Base-by-base conservation (phyloP, 2,888 invertebrate species). In the Aphrophora alni region DNA sequence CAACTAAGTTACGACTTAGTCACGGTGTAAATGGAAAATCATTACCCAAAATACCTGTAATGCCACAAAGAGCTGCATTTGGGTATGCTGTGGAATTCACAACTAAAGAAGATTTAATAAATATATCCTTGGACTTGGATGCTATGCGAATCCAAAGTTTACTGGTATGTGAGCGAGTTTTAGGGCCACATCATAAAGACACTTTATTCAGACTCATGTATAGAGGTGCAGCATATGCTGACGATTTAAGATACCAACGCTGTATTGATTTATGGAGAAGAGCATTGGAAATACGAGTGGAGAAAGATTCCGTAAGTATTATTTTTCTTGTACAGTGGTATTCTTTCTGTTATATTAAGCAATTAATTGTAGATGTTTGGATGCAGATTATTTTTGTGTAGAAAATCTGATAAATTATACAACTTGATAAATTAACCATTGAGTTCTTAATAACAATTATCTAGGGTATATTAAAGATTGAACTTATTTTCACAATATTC, bases 221-320 rank as follows among this genome's bases (percentile, higher is more conserved):
- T 88, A 89, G 94, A 85, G 92, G 89, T 7, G 90, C 90, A 4
- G 89, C 90, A 7, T 91, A 90, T 86, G 90, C 90, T 1, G 91
- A 91, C 85, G 89, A 89, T 38, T 86, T 89, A 38, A 87, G 88
- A 79, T 94, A 95, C 88, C 95, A 95, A 88, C 91, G 94, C 83
- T 97, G 97, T 89, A 93, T 96, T 83, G 95, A 96, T 88, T 90
- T 97, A 80, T 98, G 97, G 97, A 91, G 92, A 82, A 92, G 96
- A 88, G 94, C 95, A 77, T 90, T 97, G 80, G 93, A 95, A 88
- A 91, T 97, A 83, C 92, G 97, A 84, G 93, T 96, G 21, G 91
- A 92, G 86, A 93, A 93, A 87, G 95, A 95, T 89, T 93, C 96
- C 77, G 92, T 95, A 87, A 89, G 94, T 82, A 91, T 91, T 68